Percentiles rank a stretch among this genome's conserved stretches.
Evolutionary conservation across 1,140 invertebrate genomes (phyloP).

Genomic region (Pygmarrhopalites habei): DNA sequence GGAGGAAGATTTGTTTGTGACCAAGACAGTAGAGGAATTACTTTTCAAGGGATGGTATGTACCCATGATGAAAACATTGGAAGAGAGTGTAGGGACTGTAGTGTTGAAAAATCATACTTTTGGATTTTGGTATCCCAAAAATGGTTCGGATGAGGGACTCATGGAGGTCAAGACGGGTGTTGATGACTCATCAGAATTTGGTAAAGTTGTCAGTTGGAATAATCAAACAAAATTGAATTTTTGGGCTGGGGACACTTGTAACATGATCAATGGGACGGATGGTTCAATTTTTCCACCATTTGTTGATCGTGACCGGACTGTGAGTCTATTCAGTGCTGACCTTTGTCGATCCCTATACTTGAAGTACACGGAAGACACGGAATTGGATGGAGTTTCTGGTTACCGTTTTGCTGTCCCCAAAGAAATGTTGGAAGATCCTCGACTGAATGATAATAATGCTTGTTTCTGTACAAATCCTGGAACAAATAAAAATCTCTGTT

Average conservation of each 20-base stretch:
- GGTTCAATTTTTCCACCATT: slow-evolving; percentile 22
- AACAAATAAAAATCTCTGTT: slow-evolving; percentile 52
- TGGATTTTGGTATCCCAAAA: neutral
- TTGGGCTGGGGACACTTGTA: slow-evolving; percentile 1
- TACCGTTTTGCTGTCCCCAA: slow-evolving; percentile 54
- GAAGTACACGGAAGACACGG: slow-evolving; percentile 51
- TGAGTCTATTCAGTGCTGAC: slow-evolving; percentile 32
- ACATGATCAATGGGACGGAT: slow-evolving; percentile 19
- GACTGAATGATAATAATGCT: slow-evolving; percentile 57
- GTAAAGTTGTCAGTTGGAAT: slow-evolving; percentile 13
- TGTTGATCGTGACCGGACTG: slow-evolving; percentile 10
- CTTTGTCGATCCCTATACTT: slow-evolving; percentile 54
- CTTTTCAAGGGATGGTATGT: slow-evolving; percentile 27
- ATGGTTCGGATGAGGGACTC: slow-evolving; percentile 1
- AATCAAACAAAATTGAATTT: neutral
- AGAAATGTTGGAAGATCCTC: slow-evolving; percentile 56
- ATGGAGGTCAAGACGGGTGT: slow-evolving; percentile 12
- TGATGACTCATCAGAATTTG: neutral
- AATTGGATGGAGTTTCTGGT: slow-evolving; percentile 60
- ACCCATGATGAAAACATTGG: slow-evolving; percentile 17
- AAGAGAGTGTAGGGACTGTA: neutral
- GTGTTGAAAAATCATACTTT: neutral
- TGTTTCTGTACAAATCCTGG: slow-evolving; percentile 64
- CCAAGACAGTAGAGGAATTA: slow-evolving; percentile 8
- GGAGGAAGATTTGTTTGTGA: slow-evolving; percentile 16